Conservation (phyloP, 2,113 vertebrate genomes). For the Syngnathus scovelli region DNA sequence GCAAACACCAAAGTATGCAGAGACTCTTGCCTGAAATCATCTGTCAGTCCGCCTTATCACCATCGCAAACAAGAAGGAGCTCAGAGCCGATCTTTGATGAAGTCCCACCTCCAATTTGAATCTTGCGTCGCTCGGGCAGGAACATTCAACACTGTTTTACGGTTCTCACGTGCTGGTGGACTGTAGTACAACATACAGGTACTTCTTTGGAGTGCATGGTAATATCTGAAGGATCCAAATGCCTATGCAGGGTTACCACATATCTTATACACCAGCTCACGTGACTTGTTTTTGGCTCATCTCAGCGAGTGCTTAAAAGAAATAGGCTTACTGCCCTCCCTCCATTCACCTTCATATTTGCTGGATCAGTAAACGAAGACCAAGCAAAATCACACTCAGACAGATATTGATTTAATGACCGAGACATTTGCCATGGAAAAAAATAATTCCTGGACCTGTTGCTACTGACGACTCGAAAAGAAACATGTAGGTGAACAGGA, state of each 20-base stretch:
- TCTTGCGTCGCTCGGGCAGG: neutral
- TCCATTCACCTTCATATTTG: neutral
- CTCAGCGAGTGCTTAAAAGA: neutral
- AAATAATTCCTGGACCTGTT: neutral
- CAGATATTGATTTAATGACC: neutral
- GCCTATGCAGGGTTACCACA: neutral
- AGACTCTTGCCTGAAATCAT: neutral
- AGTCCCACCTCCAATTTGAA: neutral
- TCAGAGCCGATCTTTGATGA: neutral
- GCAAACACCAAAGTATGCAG: neutral
- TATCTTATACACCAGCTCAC: neutral
- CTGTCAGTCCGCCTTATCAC: neutral
- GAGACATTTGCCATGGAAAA: neutral
- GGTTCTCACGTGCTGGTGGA: neutral
- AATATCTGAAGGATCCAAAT: neutral
- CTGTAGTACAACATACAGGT: neutral
- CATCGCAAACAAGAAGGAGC: neutral
- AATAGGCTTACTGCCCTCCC: neutral
- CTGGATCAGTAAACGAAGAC: neutral
- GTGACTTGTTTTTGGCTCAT: neutral
- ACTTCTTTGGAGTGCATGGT: neutral
- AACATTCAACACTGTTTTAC: neutral
- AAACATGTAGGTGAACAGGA: neutral
- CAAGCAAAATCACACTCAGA: neutral
- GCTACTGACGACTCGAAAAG: neutral